A percentile compares a stretch with the other conserved stretches of the same genome.
These are phyloP conservation scores for Bombus difficillimus DNA, from an alignment of 1,140 invertebrate genomes.

Conservation along the genomic window DNA sequence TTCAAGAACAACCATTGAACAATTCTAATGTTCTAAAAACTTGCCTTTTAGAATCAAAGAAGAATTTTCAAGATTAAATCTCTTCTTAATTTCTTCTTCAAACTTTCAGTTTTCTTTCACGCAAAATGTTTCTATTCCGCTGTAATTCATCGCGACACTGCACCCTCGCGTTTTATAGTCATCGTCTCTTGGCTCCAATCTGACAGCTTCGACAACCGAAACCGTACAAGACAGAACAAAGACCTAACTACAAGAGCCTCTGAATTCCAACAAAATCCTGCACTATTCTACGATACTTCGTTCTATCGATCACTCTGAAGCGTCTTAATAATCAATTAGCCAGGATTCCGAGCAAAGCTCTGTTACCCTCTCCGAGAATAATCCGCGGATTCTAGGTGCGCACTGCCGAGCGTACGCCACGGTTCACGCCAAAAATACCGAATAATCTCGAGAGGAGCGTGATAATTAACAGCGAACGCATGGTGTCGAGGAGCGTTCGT, in stretches of 20 bases:
- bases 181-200: not conserved
- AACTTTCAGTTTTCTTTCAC: too few species aligned
- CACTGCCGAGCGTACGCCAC: slow-evolving; percentile 29
- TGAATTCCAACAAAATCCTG: not conserved
- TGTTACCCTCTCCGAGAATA: slow-evolving; percentile 26
- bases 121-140: not conserved
- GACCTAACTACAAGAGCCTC: not conserved
- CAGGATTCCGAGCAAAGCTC: slow-evolving; percentile 22
- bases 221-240: not conserved
- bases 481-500: slow-evolving; percentile 46
- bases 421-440: slow-evolving; percentile 56
- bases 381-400: slow-evolving; percentile 39
- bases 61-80: not conserved
- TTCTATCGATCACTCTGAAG: slow-evolving; percentile 32
- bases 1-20: too few species aligned
- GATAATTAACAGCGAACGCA: slow-evolving; percentile 55
- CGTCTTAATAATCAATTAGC: slow-evolving; percentile 51
- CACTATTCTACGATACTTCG: not conserved
- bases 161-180: not conserved
- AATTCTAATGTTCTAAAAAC: not conserved
- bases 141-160: not conserved
- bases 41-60: not conserved
- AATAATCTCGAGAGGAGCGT: slow-evolving; percentile 41
- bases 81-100: not conserved
- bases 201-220: not conserved